Conservation (phyloP, 2,797 vertebrate genomes). For the Epinephelus coioides region DNA sequence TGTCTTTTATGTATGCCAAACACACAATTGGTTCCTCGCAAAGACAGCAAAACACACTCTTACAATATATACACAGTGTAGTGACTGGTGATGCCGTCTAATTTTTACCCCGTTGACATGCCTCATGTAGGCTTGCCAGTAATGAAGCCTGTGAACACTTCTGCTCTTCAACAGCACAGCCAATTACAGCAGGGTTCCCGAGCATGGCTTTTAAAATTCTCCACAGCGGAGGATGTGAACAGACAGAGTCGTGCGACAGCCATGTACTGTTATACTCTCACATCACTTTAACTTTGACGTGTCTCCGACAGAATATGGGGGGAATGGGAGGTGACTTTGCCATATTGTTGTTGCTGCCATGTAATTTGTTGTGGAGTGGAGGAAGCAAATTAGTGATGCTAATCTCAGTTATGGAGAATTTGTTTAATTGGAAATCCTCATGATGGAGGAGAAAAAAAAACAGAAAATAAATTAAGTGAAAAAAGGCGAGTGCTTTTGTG, state of each 20-base stretch:
- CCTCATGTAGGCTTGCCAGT: constrained; percentile 55
- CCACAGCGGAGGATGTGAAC: constrained; percentile 42
- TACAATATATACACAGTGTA: constrained; percentile 11
- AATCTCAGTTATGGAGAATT: constrained; percentile 76
- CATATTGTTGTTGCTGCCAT: constrained; percentile 56
- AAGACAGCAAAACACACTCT: constrained; percentile 30
- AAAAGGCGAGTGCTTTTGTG: constrained; percentile 62
- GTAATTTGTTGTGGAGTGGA: constrained; percentile 73
- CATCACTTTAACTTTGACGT: constrained; percentile 55
- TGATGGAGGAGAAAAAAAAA: constrained; percentile 10
- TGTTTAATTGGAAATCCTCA: constrained; percentile 79
- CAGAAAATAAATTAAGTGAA: constrained; percentile 7
- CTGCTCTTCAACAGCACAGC: constrained; percentile 57
- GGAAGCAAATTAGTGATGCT: constrained; percentile 77
- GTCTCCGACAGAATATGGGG: constrained; percentile 19
- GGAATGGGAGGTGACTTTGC: constrained; percentile 58
- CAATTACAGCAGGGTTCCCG: constrained; percentile 69
- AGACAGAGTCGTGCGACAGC: constrained; percentile 28
- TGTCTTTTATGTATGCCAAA: constrained; percentile 13
- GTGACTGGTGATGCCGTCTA: constrained; percentile 42
- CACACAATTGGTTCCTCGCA: constrained; percentile 17
- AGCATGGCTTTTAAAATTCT: constrained; percentile 53
- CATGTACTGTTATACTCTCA: constrained; percentile 43
- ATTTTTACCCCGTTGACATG: constrained; percentile 63
- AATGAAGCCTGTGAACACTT: constrained; percentile 66